Conservation (phyloP, 2,113 vertebrate genomes). For the Tachuris rubrigastra region DNA sequence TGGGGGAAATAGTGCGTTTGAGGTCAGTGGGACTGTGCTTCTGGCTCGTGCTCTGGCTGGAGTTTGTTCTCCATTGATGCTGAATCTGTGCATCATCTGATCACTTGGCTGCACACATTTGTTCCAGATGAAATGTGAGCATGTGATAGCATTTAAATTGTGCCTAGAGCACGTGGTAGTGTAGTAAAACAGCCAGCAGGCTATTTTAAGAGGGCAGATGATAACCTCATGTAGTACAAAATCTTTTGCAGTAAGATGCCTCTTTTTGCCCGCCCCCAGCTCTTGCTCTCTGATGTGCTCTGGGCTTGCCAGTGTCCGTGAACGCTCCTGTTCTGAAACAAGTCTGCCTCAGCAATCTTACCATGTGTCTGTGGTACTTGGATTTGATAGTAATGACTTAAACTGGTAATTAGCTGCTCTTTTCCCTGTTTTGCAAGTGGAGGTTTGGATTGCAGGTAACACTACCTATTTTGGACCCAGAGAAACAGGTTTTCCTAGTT, state of each 20-base stretch:
- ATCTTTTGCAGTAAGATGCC: neutral
- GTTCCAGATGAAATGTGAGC: constrained; percentile 53
- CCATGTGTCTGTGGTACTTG: neutral
- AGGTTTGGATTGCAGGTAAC: neutral
- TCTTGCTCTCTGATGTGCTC: neutral
- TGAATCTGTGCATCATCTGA: constrained; percentile 25
- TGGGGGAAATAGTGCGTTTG: neutral
- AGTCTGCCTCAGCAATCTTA: neutral
- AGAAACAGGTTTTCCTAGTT: neutral
- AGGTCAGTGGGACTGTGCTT: neutral
- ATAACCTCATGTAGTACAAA: constrained; percentile 28
- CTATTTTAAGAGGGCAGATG: constrained; percentile 51
- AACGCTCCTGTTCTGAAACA: neutral
- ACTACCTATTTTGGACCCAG: neutral
- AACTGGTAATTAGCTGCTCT: neutral
- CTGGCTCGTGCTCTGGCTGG: neutral
- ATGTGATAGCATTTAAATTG: constrained; percentile 35
- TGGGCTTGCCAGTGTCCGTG: neutral
- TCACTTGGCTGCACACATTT: neutral
- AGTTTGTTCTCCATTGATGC: neutral
- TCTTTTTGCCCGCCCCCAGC: neutral
- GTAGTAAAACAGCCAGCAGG: constrained; percentile 1
- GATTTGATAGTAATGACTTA: neutral
- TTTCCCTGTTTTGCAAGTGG: neutral
- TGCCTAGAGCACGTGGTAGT: constrained; percentile 23